Conservation (phyloP, 1,140 invertebrate species). For the Aethina tumida region DNA sequence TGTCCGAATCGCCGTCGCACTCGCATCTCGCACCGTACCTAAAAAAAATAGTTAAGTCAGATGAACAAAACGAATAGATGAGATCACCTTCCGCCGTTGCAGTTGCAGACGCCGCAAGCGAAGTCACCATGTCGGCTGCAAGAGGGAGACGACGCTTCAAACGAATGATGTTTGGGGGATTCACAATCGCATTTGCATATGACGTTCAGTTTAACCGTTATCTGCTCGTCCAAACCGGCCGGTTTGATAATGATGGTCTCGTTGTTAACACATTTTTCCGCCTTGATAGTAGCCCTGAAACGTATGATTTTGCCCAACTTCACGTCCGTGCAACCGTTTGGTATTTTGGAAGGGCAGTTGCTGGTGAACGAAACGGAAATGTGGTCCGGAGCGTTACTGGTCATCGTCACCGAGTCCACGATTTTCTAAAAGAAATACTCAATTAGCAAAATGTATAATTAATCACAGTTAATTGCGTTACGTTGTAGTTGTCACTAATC, state of each 20-base stretch:
- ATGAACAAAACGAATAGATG: too few species aligned
- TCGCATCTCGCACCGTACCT: constrained; percentile 82
- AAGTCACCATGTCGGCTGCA: constrained; percentile 60
- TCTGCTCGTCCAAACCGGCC: constrained; percentile 80
- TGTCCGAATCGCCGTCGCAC: constrained; percentile 41
- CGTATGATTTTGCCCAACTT: constrained; percentile 71
- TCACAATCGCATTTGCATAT: constrained; percentile 87
- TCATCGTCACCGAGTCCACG: constrained; percentile 80
- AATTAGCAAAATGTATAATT: neutral
- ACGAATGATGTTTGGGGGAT: constrained; percentile 46
- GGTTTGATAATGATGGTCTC: too few species aligned
- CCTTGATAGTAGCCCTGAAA: constrained; percentile 62
- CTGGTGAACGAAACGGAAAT: constrained; percentile 82
- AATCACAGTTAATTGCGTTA: constrained; percentile 40
- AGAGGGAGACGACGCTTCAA: constrained; percentile 40
- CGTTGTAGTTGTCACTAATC: constrained; percentile 66
- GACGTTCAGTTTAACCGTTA: constrained; percentile 78
- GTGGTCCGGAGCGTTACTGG: constrained; percentile 72
- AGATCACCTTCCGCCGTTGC: constrained; percentile 59
- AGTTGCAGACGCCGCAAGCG: constrained; percentile 84
- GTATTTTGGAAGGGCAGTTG: constrained; percentile 54
- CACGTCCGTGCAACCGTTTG: constrained; percentile 72
- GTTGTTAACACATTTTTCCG: constrained; percentile 65
- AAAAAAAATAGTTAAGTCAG: too few species aligned
- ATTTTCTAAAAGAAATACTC: constrained; percentile 72